phyloP scores from a whole-genome alignment of 2,113 vertebrate species.

The Henicopernis longicauda region DNA sequence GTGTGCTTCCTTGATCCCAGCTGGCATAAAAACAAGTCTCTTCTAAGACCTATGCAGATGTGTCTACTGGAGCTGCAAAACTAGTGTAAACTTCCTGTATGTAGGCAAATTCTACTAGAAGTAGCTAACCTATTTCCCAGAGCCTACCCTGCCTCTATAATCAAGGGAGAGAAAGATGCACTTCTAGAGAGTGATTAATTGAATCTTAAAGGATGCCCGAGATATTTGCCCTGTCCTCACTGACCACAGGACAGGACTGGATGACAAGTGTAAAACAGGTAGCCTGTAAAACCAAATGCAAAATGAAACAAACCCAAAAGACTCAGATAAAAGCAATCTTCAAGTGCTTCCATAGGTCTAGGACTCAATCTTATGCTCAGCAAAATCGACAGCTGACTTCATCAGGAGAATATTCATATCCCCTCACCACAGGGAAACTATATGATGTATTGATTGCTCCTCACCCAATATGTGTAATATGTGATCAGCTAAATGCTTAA shows the following conservation, averaged over 20 bases:
- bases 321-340: background rate
- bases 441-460: background rate
- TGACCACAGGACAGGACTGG: background rate
- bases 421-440: background rate
- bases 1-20: background rate
- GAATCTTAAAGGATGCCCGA: background rate
- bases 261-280: background rate
- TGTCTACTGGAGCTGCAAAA: background rate
- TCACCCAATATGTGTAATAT: background rate
- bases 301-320: background rate
- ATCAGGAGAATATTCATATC: background rate
- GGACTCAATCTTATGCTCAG: background rate
- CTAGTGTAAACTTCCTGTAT: background rate
- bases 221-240: background rate
- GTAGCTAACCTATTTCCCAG: background rate
- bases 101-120: background rate
- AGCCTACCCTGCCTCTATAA: background rate
- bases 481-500: conserved; percentile 5
- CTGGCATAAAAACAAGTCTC: background rate
- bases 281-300: background rate
- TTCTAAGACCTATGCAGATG: background rate
- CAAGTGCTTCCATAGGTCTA: background rate
- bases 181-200: background rate
- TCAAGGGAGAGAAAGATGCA: background rate
- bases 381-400: background rate